phyloP scores from a whole-genome alignment of 2,888 invertebrate genomes.

The Choreutis nemorana region DNA sequence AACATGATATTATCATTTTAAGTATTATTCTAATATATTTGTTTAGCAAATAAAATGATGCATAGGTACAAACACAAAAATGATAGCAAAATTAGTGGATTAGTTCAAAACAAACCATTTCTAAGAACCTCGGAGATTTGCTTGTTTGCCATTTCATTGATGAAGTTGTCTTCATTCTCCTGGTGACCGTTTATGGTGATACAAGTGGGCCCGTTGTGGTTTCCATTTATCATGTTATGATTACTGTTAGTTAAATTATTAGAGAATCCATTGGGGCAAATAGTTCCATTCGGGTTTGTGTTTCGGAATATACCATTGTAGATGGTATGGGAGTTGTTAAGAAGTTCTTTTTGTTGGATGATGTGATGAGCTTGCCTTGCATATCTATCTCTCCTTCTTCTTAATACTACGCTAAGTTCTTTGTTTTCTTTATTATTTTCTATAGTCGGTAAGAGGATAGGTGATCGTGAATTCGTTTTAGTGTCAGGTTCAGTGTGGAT shows the following conservation, averaged over 20 bases:
- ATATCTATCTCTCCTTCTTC: conserved; percentile 81
- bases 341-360: conserved; percentile 78
- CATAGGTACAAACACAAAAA: conserved; percentile 6
- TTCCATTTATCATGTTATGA: no score
- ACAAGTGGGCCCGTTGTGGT: no score
- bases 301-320: conserved; percentile 29
- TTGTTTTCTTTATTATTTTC: conserved; percentile 57
- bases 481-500: conserved; percentile 30
- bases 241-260: no score
- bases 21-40: conserved; percentile 7
- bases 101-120: conserved; percentile 60
- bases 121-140: conserved; percentile 38
- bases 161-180: conserved; percentile 27
- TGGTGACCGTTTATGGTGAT: conserved; percentile 26
- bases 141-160: conserved; percentile 23
- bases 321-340: conserved; percentile 33
- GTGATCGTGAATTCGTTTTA: conserved; percentile 23
- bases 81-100: conserved; percentile 34
- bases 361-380: conserved; percentile 87
- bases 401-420: conserved; percentile 82
- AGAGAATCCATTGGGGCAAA: neutral
- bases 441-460: conserved; percentile 27
- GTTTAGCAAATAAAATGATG: conserved; percentile 6
- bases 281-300: conserved; percentile 1
- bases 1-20: conserved; percentile 2